phyloP scores from a whole-genome alignment of 2,888 invertebrate genomes.

The Oligia fasciuncula region DNA sequence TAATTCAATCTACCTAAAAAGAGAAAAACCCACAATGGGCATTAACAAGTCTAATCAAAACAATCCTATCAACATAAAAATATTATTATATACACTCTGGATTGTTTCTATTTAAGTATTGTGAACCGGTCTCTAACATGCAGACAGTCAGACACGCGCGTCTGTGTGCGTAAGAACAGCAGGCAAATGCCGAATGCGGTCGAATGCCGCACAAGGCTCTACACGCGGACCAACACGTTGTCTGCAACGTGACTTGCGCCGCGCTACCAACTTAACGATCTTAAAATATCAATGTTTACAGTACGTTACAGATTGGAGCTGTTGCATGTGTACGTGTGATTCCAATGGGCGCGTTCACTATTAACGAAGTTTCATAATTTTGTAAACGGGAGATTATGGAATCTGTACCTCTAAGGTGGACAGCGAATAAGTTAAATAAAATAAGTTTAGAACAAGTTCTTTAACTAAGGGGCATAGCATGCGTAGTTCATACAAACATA shows the following conservation, averaged over 20 bases:
- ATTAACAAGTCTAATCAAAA: slow-evolving; percentile 42
- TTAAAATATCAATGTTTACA: slow-evolving; percentile 78
- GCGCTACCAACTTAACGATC: slow-evolving; percentile 77
- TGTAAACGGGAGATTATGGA: slow-evolving; percentile 3
- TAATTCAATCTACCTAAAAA: slow-evolving; percentile 24
- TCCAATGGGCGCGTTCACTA: slow-evolving; percentile 59
- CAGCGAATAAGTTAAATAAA: not conserved
- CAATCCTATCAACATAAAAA: slow-evolving; percentile 30
- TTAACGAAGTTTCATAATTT: not conserved
- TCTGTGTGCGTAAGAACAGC: slow-evolving; percentile 69
- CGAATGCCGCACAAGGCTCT: slow-evolving; percentile 77
- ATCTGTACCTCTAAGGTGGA: slow-evolving; percentile 17
- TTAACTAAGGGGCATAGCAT: too few species aligned
- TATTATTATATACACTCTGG: slow-evolving; percentile 13
- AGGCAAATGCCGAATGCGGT: slow-evolving; percentile 70
- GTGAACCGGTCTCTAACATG: slow-evolving; percentile 44
- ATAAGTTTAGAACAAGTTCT: not conserved
- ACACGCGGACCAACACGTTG: slow-evolving; percentile 85
- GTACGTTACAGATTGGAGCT: slow-evolving; percentile 37
- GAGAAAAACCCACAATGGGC: slow-evolving; percentile 5
- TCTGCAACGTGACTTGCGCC: slow-evolving; percentile 84
- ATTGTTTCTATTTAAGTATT: slow-evolving; percentile 31
- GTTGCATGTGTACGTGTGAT: slow-evolving; percentile 68
- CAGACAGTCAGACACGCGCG: slow-evolving; percentile 8
- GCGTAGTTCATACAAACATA: too few species aligned